Base-by-base conservation (phyloP, 1,140 invertebrate species). In the Phymorhynchus buccinoides region DNA sequence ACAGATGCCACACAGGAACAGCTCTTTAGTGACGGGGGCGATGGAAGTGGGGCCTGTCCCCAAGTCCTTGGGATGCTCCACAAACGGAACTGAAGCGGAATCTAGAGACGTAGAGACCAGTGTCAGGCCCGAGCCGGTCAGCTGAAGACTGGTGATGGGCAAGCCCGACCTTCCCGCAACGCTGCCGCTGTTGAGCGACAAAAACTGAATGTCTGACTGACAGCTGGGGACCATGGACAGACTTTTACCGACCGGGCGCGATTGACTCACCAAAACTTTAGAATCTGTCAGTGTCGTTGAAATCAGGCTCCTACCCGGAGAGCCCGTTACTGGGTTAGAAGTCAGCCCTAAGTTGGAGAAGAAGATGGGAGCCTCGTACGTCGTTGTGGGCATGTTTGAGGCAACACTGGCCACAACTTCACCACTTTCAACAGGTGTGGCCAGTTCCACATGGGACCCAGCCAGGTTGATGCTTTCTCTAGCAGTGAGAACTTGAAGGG, bases 1-100 rank as follows among this genome's bases (percentile, higher is more conserved):
- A 83, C 93, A 93, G 81, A 92, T 89, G 14, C 92, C 92, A 89
- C 93, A 93, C 1, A 93, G 84, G 86, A 92, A 93, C 30, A 93
- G 85, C 41, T 92, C 90, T 78, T 90, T 89, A 39, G 87, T 89
- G 56, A 87, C 83, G 32, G 81, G 81, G 2, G 81, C 81, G 30
- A 83, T 83, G n/a, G 81, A 83, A 27, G 86, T 22, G 42, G 68
- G 32, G n/a, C 48, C 56, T 30, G 66, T 83, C n/a, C 81, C 81
- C 9, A 83, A 66, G 37, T 83, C 81, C 27, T 71, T 68, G 62
- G 56, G 68, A 35, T 30, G n/a, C 18, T 83, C 66, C 30, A 42
- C 14, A 3, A 71, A 27, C 0, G 62, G 66, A 35, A 83, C 62
- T 66, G 62, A 39, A 62, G 37, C 52, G 32, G 66, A 30, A 32